Base-by-base conservation (phyloP, 2,888 invertebrate genomes). In the Uropetala carovei region DNA sequence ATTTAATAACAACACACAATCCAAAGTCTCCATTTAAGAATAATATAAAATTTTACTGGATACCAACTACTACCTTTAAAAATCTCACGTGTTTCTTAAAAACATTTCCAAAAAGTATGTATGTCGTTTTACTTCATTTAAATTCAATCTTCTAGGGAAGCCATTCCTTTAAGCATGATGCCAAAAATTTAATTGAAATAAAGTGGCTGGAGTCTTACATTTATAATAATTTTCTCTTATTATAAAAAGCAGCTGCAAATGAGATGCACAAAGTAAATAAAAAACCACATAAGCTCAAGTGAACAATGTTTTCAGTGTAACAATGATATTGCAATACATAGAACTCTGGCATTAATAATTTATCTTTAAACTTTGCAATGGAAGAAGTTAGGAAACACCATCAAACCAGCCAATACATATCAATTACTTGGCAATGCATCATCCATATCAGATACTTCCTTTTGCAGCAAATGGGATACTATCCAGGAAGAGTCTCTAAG, bases 51-150 rank as follows among this genome's bases (percentile, higher is more conserved):
- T n/a, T 27, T 22, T 83, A 13, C 18, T 43, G 18, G 14, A 60
- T 16, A n/a, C 89, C 64, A 89, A 56, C 64, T 58, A 43, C 89
- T 60, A 43, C 43, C 30, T 89, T 64, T 43, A 64, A 64, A 56
- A 83, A 56, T 43, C 83, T 43, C n/a, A n/a, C 83, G 57, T 56
- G 57, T 56, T n/a, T 56, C 56, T 89, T 43, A 89, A 64, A 89
- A 89, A 56, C n/a, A 83, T 83, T 83, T 83, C 83, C 83, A 83
- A 83, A 83, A 83, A 83, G 43, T 27, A 83, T 57, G 57, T 83
- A 27, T 83, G 27, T 56, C 83, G 27, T 56, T 83, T 18, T 16
- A 9, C 64, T 18, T 89, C 43, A 27, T 22, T 75, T 75, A 13
- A 68, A 68, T 27, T n/a, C 22, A 22, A 27, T 11, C 22, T 27